phyloP scores from a whole-genome alignment of 2,797 vertebrate genomes.

The Falco biarmicus region DNA sequence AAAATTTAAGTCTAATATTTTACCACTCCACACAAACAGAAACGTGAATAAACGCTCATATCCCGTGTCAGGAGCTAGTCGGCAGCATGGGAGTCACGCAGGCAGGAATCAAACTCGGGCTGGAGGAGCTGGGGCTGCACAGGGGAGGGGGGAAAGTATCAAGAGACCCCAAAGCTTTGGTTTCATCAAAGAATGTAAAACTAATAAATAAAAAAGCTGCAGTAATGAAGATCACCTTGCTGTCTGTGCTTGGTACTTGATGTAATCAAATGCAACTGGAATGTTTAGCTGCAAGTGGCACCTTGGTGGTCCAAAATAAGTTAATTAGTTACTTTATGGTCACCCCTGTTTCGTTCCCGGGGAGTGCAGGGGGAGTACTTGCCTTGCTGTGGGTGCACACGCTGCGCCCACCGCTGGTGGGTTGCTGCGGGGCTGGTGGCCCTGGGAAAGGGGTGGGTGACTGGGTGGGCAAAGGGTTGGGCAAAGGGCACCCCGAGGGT shows the following conservation, averaged over 20 bases:
- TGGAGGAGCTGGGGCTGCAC: not conserved
- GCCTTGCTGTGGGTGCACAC: not conserved
- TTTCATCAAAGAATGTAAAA: not conserved
- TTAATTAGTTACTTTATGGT: not conserved
- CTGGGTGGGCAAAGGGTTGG: not conserved
- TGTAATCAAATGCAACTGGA: not conserved
- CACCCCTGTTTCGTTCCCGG: not conserved
- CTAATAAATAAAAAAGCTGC: not conserved
- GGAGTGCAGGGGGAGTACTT: rapidly evolving
- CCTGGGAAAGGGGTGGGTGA: rapidly evolving
- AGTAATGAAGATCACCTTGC: not conserved
- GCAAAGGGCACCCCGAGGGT: not conserved
- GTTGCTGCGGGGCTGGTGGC: not conserved
- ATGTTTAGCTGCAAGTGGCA: not conserved
- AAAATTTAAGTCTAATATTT: conserved; percentile 34
- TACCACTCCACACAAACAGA: not conserved
- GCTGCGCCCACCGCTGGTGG: rapidly evolving
- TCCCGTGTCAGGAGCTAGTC: rapidly evolving
- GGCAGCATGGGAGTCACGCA: rapidly evolving
- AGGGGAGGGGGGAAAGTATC: too few relatives aligned
- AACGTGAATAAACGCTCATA: not conserved
- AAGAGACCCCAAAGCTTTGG: not conserved
- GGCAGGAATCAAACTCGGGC: not conserved
- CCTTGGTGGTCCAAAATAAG: not conserved
- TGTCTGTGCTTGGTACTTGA: not conserved